Conservation (phyloP, 2,113 vertebrate species). For the Herpailurus yagouaroundi region DNA sequence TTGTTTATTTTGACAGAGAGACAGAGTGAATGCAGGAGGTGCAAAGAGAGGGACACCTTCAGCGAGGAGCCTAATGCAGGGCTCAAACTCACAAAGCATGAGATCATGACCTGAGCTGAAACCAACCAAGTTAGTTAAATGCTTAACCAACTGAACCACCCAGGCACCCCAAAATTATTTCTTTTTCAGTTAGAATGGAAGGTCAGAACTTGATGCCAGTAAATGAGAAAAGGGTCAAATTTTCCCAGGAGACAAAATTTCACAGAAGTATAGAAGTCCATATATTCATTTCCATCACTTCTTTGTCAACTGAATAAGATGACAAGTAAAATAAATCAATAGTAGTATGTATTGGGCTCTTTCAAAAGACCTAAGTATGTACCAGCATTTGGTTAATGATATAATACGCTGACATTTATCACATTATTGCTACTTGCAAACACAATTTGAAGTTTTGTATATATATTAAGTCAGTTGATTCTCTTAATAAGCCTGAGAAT, state of each 20-base stretch:
- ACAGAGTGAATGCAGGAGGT: no score
- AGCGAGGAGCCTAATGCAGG: no score
- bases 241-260: background rate
- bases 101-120: no score
- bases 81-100: no score
- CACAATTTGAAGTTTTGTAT: background rate
- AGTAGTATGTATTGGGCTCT: background rate
- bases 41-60: no score
- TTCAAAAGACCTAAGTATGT: background rate
- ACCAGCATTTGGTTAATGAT: background rate
- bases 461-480: background rate
- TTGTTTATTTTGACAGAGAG: no score
- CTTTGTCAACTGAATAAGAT: background rate
- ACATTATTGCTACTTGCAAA: background rate
- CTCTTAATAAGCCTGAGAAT: background rate
- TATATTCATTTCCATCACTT: background rate
- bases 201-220: background rate
- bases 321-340: background rate
- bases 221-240: background rate
- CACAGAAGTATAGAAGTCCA: background rate
- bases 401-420: background rate
- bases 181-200: background rate
- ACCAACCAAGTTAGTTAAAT: no score
- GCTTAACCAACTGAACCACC: no score
- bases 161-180: background rate